Evolutionary conservation across 2,888 invertebrate genomes (phyloP).

Genomic region (Allacma fusca): DNA sequence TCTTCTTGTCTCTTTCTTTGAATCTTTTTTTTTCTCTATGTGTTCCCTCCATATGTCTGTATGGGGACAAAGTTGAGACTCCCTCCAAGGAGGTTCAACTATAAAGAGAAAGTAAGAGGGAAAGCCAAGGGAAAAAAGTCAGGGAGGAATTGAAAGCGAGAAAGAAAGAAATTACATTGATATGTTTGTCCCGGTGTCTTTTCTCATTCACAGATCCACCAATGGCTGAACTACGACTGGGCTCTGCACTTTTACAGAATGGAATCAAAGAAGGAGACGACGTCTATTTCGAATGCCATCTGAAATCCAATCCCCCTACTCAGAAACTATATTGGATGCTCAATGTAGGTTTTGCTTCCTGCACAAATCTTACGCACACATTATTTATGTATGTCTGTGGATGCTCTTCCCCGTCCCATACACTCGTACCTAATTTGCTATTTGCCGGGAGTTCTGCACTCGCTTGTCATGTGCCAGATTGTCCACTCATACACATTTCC

Average conservation of each 20-base stretch:
- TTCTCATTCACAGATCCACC: constrained; percentile 55
- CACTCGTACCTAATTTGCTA: no score
- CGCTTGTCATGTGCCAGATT: no score
- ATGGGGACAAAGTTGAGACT: constrained; percentile 3
- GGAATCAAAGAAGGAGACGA: constrained; percentile 60
- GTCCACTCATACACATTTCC: no score
- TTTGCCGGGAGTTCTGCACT: no score
- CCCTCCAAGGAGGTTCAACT: background rate
- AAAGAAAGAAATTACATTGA: constrained; percentile 12
- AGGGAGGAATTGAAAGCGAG: background rate
- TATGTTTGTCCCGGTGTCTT: constrained; percentile 2
- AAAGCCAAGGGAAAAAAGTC: no score
- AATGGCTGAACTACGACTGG: constrained; percentile 55
- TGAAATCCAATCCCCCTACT: constrained; percentile 58
- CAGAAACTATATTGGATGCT: constrained; percentile 60
- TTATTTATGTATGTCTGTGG: background rate
- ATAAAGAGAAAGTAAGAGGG: background rate
- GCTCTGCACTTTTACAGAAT: constrained; percentile 56
- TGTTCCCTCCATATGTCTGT: background rate
- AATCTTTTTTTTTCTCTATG: background rate
- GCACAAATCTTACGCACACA: background rate
- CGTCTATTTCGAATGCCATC: constrained; percentile 60
- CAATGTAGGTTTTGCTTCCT: constrained; percentile 50
- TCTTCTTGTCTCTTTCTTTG: constrained; percentile 9
- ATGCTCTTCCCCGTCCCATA: no score